Evolutionary conservation across 2,888 invertebrate species (phyloP).

Genomic region (Bruchidius siliquastri): DNA sequence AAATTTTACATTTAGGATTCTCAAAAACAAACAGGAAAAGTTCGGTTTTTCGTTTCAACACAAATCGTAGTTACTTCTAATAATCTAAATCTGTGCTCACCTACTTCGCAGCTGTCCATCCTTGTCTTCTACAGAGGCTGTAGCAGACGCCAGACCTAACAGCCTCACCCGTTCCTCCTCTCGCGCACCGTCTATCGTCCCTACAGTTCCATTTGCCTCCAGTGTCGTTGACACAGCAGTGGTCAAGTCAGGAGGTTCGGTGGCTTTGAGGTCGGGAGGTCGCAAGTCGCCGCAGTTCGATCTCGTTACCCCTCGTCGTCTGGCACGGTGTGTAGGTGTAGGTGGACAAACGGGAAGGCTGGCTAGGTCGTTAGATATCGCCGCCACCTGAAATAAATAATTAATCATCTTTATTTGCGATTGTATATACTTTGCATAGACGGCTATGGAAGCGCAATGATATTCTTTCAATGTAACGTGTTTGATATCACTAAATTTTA

Average conservation of each 20-base stretch:
- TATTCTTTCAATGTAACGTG: no score
- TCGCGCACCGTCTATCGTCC: not conserved
- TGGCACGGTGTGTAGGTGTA: conserved; percentile 81
- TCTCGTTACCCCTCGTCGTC: conserved; percentile 42
- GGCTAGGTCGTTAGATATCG: conserved; percentile 8
- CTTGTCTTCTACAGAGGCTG: conserved; percentile 37
- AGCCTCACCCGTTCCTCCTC: not conserved
- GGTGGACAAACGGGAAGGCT: conserved; percentile 70
- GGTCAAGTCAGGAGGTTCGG: conserved; percentile 25
- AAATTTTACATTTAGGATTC: no score
- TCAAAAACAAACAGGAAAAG: no score
- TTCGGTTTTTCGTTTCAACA: no score
- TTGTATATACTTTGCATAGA: no score
- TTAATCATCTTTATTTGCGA: no score
- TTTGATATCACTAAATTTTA: no score
- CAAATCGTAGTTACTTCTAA: no score
- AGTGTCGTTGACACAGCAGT: not conserved
- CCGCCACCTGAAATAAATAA: conserved; percentile 15
- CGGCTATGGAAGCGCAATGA: no score
- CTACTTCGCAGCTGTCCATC: conserved; percentile 32
- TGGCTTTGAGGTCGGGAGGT: conserved; percentile 52
- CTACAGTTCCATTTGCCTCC: not conserved
- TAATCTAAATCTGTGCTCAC: not conserved
- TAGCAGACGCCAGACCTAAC: conserved; percentile 44
- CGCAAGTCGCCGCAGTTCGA: conserved; percentile 49